These are phyloP conservation scores for Euzophera pinguis DNA, from an alignment of 2,888 invertebrate species.

Conservation along the genomic window DNA sequence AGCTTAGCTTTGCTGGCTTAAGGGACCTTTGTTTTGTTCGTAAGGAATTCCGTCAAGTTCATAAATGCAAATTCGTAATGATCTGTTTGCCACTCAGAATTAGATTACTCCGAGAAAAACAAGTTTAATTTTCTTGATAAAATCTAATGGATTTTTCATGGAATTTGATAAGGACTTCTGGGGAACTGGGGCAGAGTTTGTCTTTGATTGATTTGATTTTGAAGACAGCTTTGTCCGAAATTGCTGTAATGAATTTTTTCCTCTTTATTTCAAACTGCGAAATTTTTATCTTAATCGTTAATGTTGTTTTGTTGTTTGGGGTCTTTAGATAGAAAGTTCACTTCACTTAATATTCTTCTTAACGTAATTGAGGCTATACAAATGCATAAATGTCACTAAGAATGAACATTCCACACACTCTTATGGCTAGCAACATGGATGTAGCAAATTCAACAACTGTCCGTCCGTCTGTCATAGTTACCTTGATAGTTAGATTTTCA, in stretches of 20 bases:
- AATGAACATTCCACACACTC: no score
- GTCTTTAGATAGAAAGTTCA: not conserved
- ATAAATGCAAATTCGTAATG: conserved; percentile 20
- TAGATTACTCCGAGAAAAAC: conserved; percentile 14
- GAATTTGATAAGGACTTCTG: conserved; percentile 4
- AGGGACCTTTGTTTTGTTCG: not conserved
- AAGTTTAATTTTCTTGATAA: conserved; percentile 7
- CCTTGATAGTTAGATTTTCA: no score
- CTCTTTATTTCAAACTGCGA: not conserved
- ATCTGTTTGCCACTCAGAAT: conserved; percentile 15
- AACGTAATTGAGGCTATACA: no score
- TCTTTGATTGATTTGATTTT: conserved; percentile 6
- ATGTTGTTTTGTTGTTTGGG: no score
- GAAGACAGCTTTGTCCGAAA: not conserved
- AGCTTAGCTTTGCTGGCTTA: no score
- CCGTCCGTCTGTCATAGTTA: no score
- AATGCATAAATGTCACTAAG: no score
- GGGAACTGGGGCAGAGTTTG: not conserved
- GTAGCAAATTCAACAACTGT: no score
- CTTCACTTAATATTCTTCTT: no score
- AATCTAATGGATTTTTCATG: conserved; percentile 11
- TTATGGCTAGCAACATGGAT: no score
- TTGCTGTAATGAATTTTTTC: not conserved
- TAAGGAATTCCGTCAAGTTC: not conserved
- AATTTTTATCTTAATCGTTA: not conserved